Percentiles rank a stretch among this genome's conserved stretches.
Evolutionary conservation across 2,797 vertebrate genomes (phyloP).

Genomic region (Catostomus latipinnis): DNA sequence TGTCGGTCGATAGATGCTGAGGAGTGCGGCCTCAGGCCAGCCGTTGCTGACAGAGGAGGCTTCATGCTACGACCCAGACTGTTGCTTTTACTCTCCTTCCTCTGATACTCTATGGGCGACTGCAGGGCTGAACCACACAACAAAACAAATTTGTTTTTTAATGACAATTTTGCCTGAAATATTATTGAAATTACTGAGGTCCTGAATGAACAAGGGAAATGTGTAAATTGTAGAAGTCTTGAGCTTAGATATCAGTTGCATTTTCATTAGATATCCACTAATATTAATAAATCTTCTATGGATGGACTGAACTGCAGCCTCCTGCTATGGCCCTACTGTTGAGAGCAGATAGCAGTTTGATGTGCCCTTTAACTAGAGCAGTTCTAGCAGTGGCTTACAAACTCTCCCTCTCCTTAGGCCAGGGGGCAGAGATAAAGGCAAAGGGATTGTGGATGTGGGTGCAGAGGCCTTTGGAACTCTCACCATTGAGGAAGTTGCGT

Average conservation of each 20-base stretch:
- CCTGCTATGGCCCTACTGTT: too few relatives aligned
- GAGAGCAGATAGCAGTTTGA: too few relatives aligned
- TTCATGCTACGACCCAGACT: slow-evolving; percentile 87
- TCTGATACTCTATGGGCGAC: slow-evolving; percentile 94
- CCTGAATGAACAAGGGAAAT: too few relatives aligned
- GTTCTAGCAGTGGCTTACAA: too few relatives aligned
- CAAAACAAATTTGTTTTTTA: neutral
- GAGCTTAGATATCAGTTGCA: neutral
- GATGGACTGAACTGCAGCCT: too few relatives aligned
- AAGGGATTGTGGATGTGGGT: neutral
- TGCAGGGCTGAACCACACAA: slow-evolving; percentile 82
- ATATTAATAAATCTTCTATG: too few relatives aligned
- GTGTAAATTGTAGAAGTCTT: too few relatives aligned
- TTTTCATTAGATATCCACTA: too few relatives aligned
- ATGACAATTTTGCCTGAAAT: neutral
- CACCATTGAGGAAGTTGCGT: slow-evolving; percentile 93
- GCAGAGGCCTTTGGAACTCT: slow-evolving; percentile 5
- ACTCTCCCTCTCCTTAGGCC: too few relatives aligned
- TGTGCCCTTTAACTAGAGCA: too few relatives aligned
- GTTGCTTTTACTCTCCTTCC: slow-evolving; percentile 90
- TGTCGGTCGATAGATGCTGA: slow-evolving; percentile 87
- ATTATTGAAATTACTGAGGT: too few relatives aligned
- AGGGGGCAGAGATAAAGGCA: neutral
- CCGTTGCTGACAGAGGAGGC: slow-evolving; percentile 74
- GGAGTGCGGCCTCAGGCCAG: slow-evolving; percentile 82